Evolutionary conservation across 2,888 invertebrate species (phyloP).

Genomic region (Spisula solida): DNA sequence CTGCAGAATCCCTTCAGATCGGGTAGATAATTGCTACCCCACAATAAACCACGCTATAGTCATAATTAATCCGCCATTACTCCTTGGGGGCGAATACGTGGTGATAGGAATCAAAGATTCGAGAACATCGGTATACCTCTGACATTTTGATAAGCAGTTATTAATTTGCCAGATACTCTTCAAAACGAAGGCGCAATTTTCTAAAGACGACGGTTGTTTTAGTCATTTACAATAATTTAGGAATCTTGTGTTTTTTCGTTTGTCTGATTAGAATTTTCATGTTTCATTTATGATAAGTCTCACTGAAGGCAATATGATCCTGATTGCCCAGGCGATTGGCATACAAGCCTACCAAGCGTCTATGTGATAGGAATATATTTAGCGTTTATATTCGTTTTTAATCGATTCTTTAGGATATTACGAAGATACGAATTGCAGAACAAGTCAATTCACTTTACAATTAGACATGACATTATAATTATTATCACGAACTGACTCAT

Average conservation of each 20-base stretch:
- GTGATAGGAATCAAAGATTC: constrained; percentile 53
- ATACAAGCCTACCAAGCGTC: constrained; percentile 24
- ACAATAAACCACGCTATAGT: constrained; percentile 46
- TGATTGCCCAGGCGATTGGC: constrained; percentile 18
- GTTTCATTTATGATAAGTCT: constrained; percentile 50
- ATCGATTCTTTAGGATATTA: constrained; percentile 22
- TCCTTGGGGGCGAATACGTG: constrained; percentile 35
- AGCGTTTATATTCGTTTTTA: constrained; percentile 1
- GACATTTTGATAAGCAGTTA: constrained; percentile 45
- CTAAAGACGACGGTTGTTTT: constrained; percentile 35
- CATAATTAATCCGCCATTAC: constrained; percentile 55
- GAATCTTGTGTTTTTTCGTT: constrained; percentile 43
- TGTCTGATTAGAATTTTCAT: constrained; percentile 44
- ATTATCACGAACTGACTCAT: constrained; percentile 21
- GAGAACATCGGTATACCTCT: constrained; percentile 48
- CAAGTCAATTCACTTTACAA: constrained; percentile 9
- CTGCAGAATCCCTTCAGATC: constrained; percentile 44
- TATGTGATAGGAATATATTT: constrained; percentile 8
- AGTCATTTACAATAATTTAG: constrained; percentile 34
- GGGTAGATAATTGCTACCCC: constrained; percentile 36
- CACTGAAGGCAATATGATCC: constrained; percentile 31
- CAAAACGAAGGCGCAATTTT: constrained; percentile 47
- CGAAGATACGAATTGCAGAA: neutral
- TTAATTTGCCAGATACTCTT: constrained; percentile 49
- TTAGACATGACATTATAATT: neutral